phyloP scores from a whole-genome alignment of 2,888 invertebrate species.

The Bembecia ichneumoniformis region DNA sequence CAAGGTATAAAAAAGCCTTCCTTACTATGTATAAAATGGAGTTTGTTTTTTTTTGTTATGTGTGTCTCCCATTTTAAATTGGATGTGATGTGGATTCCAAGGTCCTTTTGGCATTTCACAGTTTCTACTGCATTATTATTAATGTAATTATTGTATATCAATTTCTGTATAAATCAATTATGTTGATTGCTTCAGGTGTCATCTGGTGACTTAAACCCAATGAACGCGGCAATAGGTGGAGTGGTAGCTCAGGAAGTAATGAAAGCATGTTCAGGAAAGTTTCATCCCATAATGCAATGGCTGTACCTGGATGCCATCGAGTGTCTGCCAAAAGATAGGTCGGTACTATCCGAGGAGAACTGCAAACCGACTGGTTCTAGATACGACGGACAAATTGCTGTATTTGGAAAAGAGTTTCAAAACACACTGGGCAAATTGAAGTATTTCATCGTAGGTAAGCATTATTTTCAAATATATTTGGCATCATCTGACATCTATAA shows the following conservation, averaged over 20 bases:
- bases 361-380: slow-evolving; percentile 80
- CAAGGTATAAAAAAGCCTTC: too few relatives aligned
- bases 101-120: too few relatives aligned
- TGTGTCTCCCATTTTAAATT: too few relatives aligned
- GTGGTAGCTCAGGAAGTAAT: slow-evolving; percentile 98
- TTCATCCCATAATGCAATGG: slow-evolving; percentile 93
- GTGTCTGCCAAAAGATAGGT: slow-evolving; percentile 83
- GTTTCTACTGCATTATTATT: too few relatives aligned
- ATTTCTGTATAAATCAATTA: too few relatives aligned
- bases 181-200: slow-evolving; percentile 51
- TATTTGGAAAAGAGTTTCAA: slow-evolving; percentile 94
- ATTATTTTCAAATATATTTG: slow-evolving; percentile 3
- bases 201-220: slow-evolving; percentile 86
- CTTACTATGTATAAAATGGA: too few relatives aligned
- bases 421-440: slow-evolving; percentile 84
- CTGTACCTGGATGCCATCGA: slow-evolving; percentile 97
- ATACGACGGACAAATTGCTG: slow-evolving; percentile 92
- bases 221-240: slow-evolving; percentile 96
- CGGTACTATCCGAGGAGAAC: slow-evolving; percentile 78
- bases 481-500: neutral
- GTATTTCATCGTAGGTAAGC: slow-evolving; percentile 80
- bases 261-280: slow-evolving; percentile 98
- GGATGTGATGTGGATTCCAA: too few relatives aligned
- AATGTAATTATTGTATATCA: slow-evolving; percentile 3
- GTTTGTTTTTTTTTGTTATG: too few relatives aligned